Base-by-base conservation (phyloP, 53 echinoderm and acorn worm genomes). In the Holothuria scabra region DNA sequence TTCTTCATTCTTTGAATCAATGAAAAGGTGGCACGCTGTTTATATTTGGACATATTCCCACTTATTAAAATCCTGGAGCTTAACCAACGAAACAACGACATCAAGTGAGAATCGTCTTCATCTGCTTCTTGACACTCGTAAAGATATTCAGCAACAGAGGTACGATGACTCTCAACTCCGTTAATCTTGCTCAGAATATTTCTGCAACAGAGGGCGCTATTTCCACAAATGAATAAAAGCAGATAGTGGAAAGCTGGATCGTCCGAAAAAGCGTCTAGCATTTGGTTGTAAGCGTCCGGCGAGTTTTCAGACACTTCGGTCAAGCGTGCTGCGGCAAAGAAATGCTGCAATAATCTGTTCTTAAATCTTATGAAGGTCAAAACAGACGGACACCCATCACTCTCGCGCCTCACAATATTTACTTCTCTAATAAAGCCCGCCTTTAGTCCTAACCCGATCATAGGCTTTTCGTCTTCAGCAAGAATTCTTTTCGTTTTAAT, bases 1-100 rank as follows among this genome's bases (percentile, higher is more conserved):
- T 56, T 78, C 78, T 31, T 56, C 78, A 78, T 78, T 58, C 78
- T 56, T 31, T 58, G 56, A 10, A 78, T 32, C 7, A 78, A 25
- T 26, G 78, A 78, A 56, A 78, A 58, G 32, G 78, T 58, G 24
- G 78, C 78, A 78, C 78, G 78, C 12, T 78, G 78, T 5, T 78
- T 23, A 29, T 78, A 78, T 20, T 78, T 23, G 0, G 78, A 78
- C 24, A 26, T 56, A 28, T 78, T 56, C 24, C 78, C 78, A 57
- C 78, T 0, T 28, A 78, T 26, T 10, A n/a, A 12, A 31, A 78
- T 78, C 28, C 14, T 30, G 56, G 8, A 33, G 58, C 58, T 78
- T 11, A 78, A 56, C 78, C 78, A 56, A 18, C 56, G 56, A 64
- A 64, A 64, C 32, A 78, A 25, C 30, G 56, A 14, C 56, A 58